These are phyloP conservation scores for Poeciliopsis turneri DNA, from an alignment of 2,797 vertebrate genomes.

Conservation along the genomic window DNA sequence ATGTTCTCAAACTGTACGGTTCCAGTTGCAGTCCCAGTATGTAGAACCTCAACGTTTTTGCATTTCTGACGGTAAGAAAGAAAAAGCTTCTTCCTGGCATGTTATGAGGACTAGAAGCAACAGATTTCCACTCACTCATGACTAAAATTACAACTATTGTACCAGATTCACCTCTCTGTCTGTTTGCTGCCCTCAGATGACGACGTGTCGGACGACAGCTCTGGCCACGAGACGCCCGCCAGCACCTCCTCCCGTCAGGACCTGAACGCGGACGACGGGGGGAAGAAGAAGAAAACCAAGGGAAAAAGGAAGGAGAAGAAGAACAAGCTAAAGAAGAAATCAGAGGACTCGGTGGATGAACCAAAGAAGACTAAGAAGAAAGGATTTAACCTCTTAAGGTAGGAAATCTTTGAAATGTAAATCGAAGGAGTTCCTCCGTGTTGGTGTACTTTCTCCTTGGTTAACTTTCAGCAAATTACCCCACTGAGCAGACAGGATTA, in stretches of 20 bases:
- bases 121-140: background rate
- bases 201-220: slow-evolving; percentile 87
- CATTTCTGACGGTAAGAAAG: background rate
- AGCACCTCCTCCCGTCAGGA: slow-evolving; percentile 81
- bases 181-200: slow-evolving; percentile 75
- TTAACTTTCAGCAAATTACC: slow-evolving; percentile 57
- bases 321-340: slow-evolving; percentile 85
- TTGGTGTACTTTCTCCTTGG: slow-evolving; percentile 40
- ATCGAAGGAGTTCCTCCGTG: background rate
- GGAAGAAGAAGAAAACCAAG: slow-evolving; percentile 85
- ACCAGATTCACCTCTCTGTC: background rate
- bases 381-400: slow-evolving; percentile 91
- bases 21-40: background rate
- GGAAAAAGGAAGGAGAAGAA: slow-evolving; percentile 82
- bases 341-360: slow-evolving; percentile 85
- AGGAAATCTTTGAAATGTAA: slow-evolving; percentile 39
- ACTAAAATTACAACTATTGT: background rate
- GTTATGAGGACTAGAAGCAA: background rate
- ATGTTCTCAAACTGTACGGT: background rate
- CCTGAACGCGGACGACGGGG: slow-evolving; percentile 73
- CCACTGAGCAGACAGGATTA: slow-evolving; percentile 52
- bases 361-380: slow-evolving; percentile 90
- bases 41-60: background rate
- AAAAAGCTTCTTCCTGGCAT: background rate
- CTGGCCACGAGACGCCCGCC: slow-evolving; percentile 85